These are phyloP conservation scores for Silurus lanzhouensis DNA, from an alignment of 2,797 vertebrate species.

Conservation along the genomic window DNA sequence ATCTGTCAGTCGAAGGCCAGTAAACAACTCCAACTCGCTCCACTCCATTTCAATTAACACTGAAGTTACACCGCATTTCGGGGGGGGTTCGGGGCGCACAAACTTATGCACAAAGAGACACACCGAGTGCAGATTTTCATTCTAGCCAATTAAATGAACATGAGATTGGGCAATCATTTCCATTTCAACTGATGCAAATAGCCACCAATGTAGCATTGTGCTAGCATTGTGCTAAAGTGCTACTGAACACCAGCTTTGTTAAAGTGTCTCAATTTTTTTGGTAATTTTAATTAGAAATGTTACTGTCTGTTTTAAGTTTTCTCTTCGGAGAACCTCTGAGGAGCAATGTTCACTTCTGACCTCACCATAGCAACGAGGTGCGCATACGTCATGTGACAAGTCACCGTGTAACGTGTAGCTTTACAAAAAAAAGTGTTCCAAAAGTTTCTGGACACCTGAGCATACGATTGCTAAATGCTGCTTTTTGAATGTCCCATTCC, in stretches of 20 bases:
- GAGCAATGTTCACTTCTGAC: background rate
- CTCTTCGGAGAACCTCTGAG: background rate
- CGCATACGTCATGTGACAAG: background rate
- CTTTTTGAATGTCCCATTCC: too few relatives aligned
- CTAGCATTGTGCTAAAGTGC: background rate
- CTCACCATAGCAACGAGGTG: background rate
- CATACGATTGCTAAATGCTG: too few relatives aligned
- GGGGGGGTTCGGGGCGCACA: background rate
- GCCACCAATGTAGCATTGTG: background rate
- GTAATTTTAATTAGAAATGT: background rate
- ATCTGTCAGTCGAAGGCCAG: constrained; percentile 14
- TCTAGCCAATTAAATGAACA: too few relatives aligned
- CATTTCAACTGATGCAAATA: background rate
- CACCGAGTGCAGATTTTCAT: background rate
- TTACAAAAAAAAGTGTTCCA: background rate
- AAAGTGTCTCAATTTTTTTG: background rate
- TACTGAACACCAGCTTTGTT: background rate
- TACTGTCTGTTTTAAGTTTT: too few relatives aligned
- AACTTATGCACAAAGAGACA: background rate
- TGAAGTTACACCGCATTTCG: background rate
- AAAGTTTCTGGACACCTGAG: too few relatives aligned
- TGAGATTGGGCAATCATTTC: background rate
- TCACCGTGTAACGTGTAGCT: background rate
- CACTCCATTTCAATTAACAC: background rate
- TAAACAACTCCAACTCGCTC: constrained; percentile 2